A percentile compares a stretch with the other conserved stretches of the same genome.
phyloP scores from a whole-genome alignment of 2,888 invertebrate genomes.

The Torymus tubicola region DNA sequence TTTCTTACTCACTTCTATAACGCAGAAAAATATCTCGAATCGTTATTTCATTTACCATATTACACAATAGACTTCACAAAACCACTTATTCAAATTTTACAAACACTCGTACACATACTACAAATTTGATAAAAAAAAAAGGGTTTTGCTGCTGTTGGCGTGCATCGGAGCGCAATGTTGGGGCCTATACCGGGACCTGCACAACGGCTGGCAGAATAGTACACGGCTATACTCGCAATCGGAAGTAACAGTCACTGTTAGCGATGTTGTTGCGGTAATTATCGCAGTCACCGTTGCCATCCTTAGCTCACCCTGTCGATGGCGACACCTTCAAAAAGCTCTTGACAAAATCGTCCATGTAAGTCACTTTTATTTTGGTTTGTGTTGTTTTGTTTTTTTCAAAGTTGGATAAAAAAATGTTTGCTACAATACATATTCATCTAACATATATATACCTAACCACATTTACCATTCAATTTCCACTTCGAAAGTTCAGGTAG shows the following conservation, averaged over 20 bases:
- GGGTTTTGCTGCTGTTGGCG: constrained; percentile 58
- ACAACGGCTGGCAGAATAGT: constrained; percentile 78
- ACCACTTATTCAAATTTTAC: not conserved
- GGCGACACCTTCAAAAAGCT: constrained; percentile 78
- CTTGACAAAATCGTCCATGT: constrained; percentile 77
- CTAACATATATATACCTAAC: no score
- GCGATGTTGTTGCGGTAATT: constrained; percentile 79
- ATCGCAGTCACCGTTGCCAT: constrained; percentile 78
- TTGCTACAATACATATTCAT: no score
- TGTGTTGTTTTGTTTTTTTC: no score
- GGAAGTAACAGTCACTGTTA: constrained; percentile 79
- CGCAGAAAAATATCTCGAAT: no score
- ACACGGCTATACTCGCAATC: constrained; percentile 79
- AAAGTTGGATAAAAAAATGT: no score
- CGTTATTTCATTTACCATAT: no score
- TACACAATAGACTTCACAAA: no score
- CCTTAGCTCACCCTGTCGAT: constrained; percentile 78
- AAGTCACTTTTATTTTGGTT: not conserved
- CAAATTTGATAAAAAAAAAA: no score
- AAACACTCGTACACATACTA: no score
- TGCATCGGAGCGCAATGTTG: constrained; percentile 69
- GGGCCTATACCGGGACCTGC: constrained; percentile 79
- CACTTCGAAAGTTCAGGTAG: constrained; percentile 63
- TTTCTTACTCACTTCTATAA: no score
- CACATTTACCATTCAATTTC: not conserved